These are phyloP conservation scores for Avahi laniger DNA, from an alignment of 2,797 vertebrate genomes.

Conservation along the genomic window DNA sequence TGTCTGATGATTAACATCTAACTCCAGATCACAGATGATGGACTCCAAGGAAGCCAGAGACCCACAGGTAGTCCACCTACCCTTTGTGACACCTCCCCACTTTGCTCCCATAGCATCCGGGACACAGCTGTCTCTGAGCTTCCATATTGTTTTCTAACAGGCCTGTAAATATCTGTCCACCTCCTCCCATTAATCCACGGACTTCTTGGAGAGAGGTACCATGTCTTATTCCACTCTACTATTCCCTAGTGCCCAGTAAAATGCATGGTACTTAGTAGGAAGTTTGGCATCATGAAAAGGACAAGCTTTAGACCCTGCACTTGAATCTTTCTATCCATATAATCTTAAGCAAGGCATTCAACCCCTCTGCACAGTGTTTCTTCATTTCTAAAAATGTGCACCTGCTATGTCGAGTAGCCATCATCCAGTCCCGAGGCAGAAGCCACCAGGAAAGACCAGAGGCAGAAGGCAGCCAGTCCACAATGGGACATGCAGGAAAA, in stretches of 20 bases:
- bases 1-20: neutral
- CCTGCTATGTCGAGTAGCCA: neutral
- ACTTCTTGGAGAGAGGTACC: neutral
- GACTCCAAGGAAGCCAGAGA: neutral
- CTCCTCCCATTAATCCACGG: neutral
- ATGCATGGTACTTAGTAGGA: neutral
- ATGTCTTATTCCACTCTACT: neutral
- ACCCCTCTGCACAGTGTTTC: neutral
- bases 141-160: neutral
- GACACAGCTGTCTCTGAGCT: neutral
- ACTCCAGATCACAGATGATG: neutral
- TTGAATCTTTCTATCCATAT: neutral
- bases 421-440: neutral
- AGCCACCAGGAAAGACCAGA: neutral
- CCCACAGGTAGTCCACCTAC: fast-evolving
- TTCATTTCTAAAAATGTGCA: neutral
- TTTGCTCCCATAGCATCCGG: neutral
- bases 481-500: neutral
- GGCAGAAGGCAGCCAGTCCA: neutral
- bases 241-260: neutral
- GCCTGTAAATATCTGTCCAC: neutral
- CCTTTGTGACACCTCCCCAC: neutral
- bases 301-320: neutral
- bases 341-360: neutral
- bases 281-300: neutral